Base-by-base conservation (phyloP, 2,797 vertebrate species). In the Oceanodroma leucorhoa region DNA sequence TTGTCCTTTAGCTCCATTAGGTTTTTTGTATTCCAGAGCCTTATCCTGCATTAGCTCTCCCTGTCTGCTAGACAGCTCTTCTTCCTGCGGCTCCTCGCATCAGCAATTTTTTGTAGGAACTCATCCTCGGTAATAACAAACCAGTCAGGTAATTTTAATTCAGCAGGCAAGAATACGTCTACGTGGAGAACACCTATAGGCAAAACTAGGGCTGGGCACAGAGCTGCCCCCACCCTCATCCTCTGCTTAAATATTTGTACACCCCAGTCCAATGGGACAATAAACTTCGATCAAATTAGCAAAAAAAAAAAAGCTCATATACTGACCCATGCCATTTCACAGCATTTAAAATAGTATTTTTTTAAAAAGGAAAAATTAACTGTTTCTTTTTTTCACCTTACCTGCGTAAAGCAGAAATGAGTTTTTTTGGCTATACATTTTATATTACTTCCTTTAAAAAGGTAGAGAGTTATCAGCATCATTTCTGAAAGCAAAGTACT, bases 21-120 rank as follows among this genome's bases (percentile, higher is more conserved):
- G 46, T 83, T 89, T 89, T 94, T 58, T 73, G 78, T 84, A 89
- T 80, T 92, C 45, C 66, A 80, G 66, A 34, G 65, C 51, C 70
- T 67, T 65, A 83, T 46, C 41, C 87, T 64, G 40, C 67, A 53
- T 72, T 66, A 87, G 67, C 34, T 82, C 66, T 30, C 54, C 46
- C 27, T 50, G 57, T 14, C 54, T 92, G 66, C 70, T 38, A 70
- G 34, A 36, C 57, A 45, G 55, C 36, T 64, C 48, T 41, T 64
- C 48, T 41, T 92, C 30, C 69, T 50, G 38, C 1, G 2, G 50
- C 46, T 27, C 20, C 50, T 61, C 2, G 1, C 43, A 66, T 20
- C 55, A 78, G 38, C 41, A 14, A 5, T 19, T 61, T 80, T 90
- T 81, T 36, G 34, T 36, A 81, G 45, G 29, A 78, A 48, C 29